Evolutionary conservation across 2,113 vertebrate genomes (phyloP), one percentile per base, ranked within the genome.

Genomic region (Takifugu bimaculatus): DNA sequence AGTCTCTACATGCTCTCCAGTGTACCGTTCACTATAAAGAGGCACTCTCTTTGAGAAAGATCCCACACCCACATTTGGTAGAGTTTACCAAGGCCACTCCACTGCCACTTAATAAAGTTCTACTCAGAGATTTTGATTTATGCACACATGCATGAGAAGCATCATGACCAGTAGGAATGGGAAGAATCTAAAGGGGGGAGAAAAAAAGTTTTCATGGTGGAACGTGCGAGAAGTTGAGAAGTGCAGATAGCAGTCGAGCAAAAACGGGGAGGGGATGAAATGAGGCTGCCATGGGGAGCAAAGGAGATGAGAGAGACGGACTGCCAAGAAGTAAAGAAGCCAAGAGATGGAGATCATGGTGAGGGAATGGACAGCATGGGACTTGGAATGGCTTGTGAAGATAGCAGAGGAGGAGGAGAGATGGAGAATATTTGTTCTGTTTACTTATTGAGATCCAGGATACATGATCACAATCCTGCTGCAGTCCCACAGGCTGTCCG

Each of bases 21-120:
- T 78, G 77, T 78, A 65, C 73, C 65, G 61, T 88, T 81, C 85
- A 85, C 68, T 56, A 71, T 90, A 90, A 90, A 87, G 85, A 89
- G 85, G 71, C 72, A 63, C 80, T 68, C 60, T 85, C 80, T 75
- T 76, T 13, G 39, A 79, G 74, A 81, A 88, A 78, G 70, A 53
- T 70, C 63, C 64, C 53, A 20, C 20, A 20, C 20, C 20, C 73
- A 44, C 11, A 25, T 72, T 85, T 74, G 65, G 79, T 68, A 50
- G 74, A 76, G 68, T 74, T 72, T 69, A 84, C 72, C 57, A 68
- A 57, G 74, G 79, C 63, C 72, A 79, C 59, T 68, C 25, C 57
- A 66, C 35, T 71, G 44, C 57, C 60, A 75, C 61, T 42, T 62
- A 52, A 49, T 42, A 55, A 50, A 70, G 45, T 26, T 57, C 51